Evolutionary conservation across 2,888 invertebrate genomes (phyloP).

Genomic region (Metacarcinus magister): DNA sequence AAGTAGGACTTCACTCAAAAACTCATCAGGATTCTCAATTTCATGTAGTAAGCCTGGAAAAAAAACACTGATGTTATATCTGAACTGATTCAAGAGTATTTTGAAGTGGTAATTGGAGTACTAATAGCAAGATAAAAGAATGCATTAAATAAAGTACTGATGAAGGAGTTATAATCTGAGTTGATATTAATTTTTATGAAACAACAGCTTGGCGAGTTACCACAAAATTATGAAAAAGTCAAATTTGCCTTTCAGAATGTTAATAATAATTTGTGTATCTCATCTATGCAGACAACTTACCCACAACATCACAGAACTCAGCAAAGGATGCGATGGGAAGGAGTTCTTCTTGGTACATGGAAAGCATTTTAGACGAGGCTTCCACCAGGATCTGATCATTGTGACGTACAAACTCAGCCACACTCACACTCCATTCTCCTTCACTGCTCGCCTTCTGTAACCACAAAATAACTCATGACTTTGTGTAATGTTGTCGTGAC

Average conservation of each 20-base stretch:
- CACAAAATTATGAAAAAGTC: too few relatives aligned
- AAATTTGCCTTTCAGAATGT: too few relatives aligned
- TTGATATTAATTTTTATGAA: too few relatives aligned
- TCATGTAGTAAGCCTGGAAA: conserved; percentile 88
- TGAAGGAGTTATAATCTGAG: too few relatives aligned
- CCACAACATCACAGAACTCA: conserved; percentile 97
- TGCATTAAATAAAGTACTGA: too few relatives aligned
- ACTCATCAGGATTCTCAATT: conserved; percentile 88
- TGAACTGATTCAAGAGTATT: neutral
- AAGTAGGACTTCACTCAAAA: conserved; percentile 87
- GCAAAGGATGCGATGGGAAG: conserved; percentile 94
- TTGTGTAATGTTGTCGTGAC: too few relatives aligned
- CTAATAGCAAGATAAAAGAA: too few relatives aligned
- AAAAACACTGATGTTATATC: conserved; percentile 73
- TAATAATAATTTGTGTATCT: too few relatives aligned
- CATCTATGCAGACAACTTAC: conserved; percentile 85
- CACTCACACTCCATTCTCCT: conserved; percentile 94
- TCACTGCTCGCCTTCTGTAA: conserved; percentile 66
- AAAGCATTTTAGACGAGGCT: conserved; percentile 92
- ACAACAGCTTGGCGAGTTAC: too few relatives aligned
- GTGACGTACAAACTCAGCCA: conserved; percentile 96
- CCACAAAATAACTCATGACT: neutral
- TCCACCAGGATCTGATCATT: conserved; percentile 96
- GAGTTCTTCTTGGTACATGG: conserved; percentile 93
- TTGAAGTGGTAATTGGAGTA: too few relatives aligned